These are phyloP conservation scores for Brachyrhaphis roseni DNA, from an alignment of 2,797 vertebrate species.

Conservation along the genomic window DNA sequence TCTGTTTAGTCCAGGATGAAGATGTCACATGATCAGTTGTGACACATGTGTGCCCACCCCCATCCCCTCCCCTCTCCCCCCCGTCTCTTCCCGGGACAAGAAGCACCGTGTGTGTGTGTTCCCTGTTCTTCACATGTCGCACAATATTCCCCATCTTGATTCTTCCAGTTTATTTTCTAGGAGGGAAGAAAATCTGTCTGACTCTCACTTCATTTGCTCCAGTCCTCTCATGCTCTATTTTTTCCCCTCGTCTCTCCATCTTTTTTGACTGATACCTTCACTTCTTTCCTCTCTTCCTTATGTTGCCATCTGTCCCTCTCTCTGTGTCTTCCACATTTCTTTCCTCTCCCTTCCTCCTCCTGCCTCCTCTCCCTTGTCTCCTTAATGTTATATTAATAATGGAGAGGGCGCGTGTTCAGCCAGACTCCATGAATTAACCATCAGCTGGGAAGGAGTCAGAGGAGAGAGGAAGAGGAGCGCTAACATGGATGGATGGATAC, in stretches of 20 bases:
- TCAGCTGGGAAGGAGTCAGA: constrained; percentile 68
- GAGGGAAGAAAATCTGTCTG: constrained; percentile 21
- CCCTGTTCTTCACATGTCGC: constrained; percentile 29
- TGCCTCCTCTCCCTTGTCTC: constrained; percentile 54
- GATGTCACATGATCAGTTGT: constrained; percentile 49
- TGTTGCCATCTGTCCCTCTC: constrained; percentile 3
- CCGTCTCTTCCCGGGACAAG: constrained; percentile 33
- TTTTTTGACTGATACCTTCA: constrained; percentile 12
- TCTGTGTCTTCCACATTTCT: neutral
- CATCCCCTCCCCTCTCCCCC: neutral
- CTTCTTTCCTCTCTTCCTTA: constrained; percentile 13
- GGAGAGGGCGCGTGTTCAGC: constrained; percentile 79
- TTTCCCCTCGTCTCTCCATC: constrained; percentile 3
- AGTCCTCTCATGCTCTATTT: constrained; percentile 24
- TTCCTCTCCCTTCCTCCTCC: neutral
- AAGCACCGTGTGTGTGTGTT: constrained; percentile 51
- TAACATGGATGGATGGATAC: constrained; percentile 28
- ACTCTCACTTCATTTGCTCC: constrained; percentile 29
- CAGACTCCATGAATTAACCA: constrained; percentile 84
- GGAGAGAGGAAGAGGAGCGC: constrained; percentile 31
- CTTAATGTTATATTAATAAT: constrained; percentile 84
- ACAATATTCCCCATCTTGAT: constrained; percentile 46
- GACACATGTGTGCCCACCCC: constrained; percentile 44
- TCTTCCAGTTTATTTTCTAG: constrained; percentile 16
- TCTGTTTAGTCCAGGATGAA: constrained; percentile 26